phyloP scores from a whole-genome alignment of 2,797 vertebrate species.

The Acrocephalus scirpaceus region DNA sequence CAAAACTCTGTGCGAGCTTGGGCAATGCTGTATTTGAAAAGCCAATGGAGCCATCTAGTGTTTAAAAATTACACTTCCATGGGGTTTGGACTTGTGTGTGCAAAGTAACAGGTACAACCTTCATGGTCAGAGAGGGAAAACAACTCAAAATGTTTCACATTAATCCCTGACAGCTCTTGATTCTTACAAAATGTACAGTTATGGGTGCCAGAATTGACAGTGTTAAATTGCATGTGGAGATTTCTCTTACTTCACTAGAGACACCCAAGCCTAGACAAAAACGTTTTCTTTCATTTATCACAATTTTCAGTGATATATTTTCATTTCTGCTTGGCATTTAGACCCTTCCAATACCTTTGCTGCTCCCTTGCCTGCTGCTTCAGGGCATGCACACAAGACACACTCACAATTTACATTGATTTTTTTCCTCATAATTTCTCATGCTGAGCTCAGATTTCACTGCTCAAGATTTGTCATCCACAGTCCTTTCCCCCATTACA shows the following conservation, averaged over 20 bases:
- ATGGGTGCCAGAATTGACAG: not conserved
- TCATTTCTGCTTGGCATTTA: not conserved
- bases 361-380: not conserved
- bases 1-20: not conserved
- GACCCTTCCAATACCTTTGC: not conserved
- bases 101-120: not conserved
- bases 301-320: not conserved
- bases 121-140: not conserved
- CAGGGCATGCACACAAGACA: not conserved
- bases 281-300: not conserved
- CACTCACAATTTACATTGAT: not conserved
- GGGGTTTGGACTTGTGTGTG: not conserved
- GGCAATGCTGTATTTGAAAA: not conserved
- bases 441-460: not conserved
- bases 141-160: not conserved
- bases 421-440: not conserved
- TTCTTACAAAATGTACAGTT: not conserved
- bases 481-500: not conserved
- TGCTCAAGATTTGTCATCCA: not conserved
- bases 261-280: not conserved
- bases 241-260: not conserved
- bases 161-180: not conserved
- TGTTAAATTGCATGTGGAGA: not conserved
- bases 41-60: slow-evolving; percentile 53
- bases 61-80: not conserved